A percentile compares a stretch with the other conserved stretches of the same genome.
phyloP scores from a whole-genome alignment of 2,888 invertebrate genomes.

The Dolomedes plantarius region DNA sequence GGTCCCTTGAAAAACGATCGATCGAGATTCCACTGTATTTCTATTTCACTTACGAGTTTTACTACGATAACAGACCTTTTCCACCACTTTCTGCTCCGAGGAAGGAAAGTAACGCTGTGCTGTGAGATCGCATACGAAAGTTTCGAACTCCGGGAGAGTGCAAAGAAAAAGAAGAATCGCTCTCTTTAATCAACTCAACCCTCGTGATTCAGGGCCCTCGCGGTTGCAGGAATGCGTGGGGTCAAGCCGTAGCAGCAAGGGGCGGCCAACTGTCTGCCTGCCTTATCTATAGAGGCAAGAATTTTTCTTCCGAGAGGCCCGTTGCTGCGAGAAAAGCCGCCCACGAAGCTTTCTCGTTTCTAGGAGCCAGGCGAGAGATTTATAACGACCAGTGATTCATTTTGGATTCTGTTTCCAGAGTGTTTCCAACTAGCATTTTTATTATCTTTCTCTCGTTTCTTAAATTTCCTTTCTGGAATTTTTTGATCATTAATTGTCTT shows the following conservation, averaged over 20 bases:
- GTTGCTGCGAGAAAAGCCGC: not conserved
- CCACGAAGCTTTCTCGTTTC: not conserved
- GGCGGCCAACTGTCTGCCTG: conserved; percentile 8
- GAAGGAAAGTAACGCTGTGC: no score
- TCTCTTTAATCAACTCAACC: no score
- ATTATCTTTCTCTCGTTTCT: not conserved
- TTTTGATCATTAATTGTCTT: not conserved
- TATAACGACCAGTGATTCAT: not conserved
- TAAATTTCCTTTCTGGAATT: not conserved
- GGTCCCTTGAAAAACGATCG: no score
- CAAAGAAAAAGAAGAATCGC: no score
- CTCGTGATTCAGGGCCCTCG: not conserved
- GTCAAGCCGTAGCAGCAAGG: not conserved
- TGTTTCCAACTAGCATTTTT: not conserved
- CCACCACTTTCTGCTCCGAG: no score
- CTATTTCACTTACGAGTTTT: no score
- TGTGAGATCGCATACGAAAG: no score
- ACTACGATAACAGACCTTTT: no score
- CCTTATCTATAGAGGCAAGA: not conserved
- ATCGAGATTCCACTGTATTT: no score
- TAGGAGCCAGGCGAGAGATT: not conserved
- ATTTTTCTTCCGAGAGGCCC: conserved; percentile 7
- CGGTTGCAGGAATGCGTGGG: not conserved
- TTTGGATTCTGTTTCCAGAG: not conserved
- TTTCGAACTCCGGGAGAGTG: no score